Evolutionary conservation across 1,140 invertebrate species (phyloP).

Genomic region (Neodiprion pinetum): DNA sequence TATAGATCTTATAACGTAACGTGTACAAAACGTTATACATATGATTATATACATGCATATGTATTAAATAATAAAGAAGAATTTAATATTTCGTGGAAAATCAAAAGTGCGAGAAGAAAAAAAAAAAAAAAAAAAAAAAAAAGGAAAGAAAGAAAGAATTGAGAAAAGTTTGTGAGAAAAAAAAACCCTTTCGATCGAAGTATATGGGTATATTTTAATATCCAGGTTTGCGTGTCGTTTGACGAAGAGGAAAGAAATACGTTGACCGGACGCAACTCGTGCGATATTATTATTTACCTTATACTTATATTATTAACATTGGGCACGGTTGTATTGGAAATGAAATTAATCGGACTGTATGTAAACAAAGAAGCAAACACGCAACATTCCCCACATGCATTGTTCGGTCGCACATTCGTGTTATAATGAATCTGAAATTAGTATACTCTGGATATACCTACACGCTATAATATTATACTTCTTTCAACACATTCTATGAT

Average conservation of each 20-base stretch:
- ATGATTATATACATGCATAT: conserved; percentile 8
- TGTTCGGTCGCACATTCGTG: too few relatives aligned
- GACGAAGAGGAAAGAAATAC: not conserved
- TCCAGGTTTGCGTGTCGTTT: not conserved
- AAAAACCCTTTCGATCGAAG: not conserved
- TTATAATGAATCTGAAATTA: too few relatives aligned
- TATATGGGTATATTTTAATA: not conserved
- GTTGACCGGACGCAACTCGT: too few relatives aligned
- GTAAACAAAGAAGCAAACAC: not conserved
- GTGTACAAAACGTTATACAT: not conserved
- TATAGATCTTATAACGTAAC: not conserved
- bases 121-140: not conserved
- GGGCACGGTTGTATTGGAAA: not conserved
- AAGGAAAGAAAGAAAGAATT: conserved; percentile 9
- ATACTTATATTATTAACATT: not conserved
- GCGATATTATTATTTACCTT: too few relatives aligned
- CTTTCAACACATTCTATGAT: too few relatives aligned
- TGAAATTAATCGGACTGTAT: not conserved
- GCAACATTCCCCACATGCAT: too few relatives aligned
- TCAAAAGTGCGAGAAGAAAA: not conserved
- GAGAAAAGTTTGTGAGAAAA: not conserved
- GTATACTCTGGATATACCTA: too few relatives aligned
- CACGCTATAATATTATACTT: too few relatives aligned
- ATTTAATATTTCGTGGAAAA: not conserved
- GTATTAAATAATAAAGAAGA: not conserved